A percentile compares a stretch with the other conserved stretches of the same genome.
Conservation (phyloP, 2,888 invertebrate species). For the Phasia obesa region DNA sequence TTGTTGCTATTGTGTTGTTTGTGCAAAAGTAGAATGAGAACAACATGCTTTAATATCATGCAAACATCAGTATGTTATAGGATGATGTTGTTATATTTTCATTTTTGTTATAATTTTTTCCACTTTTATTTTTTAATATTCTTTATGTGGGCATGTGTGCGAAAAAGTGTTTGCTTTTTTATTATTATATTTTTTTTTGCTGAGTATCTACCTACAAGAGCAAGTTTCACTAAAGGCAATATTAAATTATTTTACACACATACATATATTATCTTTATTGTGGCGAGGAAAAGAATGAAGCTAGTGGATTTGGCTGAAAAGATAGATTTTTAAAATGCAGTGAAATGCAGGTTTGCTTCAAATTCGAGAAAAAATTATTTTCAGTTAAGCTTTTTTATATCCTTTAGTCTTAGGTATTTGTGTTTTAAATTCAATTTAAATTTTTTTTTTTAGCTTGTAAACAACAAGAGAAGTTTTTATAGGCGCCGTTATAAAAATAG, state of each 20-base stretch:
- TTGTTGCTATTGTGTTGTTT: conserved; percentile 26
- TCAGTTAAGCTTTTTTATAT: too few relatives aligned
- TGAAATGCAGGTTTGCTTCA: too few relatives aligned
- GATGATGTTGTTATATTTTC: neutral
- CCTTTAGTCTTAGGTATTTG: too few relatives aligned
- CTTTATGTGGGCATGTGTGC: conserved; percentile 17
- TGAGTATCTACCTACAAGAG: conserved; percentile 39
- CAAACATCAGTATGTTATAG: conserved; percentile 34
- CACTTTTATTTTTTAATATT: conserved; percentile 17
- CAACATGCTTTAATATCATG: conserved; percentile 66
- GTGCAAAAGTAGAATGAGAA: conserved; percentile 38
- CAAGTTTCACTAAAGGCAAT: conserved; percentile 62
- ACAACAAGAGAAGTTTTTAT: too few relatives aligned
- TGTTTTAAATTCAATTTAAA: too few relatives aligned
- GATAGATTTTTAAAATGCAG: neutral
- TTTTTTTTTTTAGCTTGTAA: too few relatives aligned
- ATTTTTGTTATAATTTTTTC: conserved; percentile 8
- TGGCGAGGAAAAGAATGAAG: neutral
- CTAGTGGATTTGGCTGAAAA: neutral
- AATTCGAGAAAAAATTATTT: too few relatives aligned
- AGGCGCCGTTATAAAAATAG: too few relatives aligned
- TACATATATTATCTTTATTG: conserved; percentile 19
- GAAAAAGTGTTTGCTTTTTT: conserved; percentile 23
- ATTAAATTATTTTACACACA: conserved; percentile 64
- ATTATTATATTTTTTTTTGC: conserved; percentile 21